phyloP scores from a whole-genome alignment of 2,113 vertebrate species.

The Syrrhaptes paradoxus region DNA sequence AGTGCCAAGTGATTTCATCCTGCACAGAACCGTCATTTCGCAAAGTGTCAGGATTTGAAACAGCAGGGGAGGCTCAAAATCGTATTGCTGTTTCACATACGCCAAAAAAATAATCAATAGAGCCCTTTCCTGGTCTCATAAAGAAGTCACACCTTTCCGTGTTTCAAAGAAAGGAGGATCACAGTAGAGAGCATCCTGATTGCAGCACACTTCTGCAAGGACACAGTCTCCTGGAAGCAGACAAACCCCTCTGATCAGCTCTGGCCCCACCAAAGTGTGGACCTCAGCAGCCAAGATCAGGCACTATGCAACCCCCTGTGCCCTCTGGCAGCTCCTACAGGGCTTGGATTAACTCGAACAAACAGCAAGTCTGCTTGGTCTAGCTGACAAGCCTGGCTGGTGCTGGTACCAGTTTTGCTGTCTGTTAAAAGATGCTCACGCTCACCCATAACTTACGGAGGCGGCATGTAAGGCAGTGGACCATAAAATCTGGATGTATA shows the following conservation, averaged over 20 bases:
- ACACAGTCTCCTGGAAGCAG: neutral
- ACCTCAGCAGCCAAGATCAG: neutral
- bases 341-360: neutral
- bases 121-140: neutral
- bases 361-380: neutral
- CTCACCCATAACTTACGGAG: neutral
- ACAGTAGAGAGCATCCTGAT: neutral
- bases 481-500: neutral
- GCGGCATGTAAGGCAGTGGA: accelerated
- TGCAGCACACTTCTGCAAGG: neutral
- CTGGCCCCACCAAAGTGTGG: accelerated
- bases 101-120: neutral
- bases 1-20: neutral
- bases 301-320: neutral
- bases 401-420: neutral
- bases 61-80: neutral
- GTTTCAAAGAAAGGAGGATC: neutral
- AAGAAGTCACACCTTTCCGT: neutral
- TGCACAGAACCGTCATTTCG: neutral
- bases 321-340: neutral
- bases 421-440: neutral
- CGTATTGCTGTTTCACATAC: neutral
- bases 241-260: neutral
- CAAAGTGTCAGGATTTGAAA: neutral
- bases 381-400: neutral